Evolutionary conservation across 2,113 vertebrate species (phyloP).

Genomic region (Hemiprocne comata): DNA sequence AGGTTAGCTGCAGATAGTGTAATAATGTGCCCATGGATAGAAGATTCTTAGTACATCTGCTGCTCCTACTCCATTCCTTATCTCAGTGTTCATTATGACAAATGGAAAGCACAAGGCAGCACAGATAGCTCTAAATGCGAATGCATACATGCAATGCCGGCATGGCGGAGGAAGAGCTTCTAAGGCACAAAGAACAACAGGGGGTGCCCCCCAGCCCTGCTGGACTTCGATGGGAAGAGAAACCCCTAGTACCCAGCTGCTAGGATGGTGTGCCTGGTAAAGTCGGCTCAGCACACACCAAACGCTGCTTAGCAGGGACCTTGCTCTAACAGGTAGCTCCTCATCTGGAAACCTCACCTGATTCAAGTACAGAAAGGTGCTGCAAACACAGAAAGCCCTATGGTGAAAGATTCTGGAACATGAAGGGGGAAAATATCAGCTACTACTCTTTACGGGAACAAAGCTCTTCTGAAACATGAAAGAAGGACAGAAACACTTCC

Average conservation of each 20-base stretch:
- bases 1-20: conserved; percentile 23
- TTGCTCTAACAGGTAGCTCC: neutral
- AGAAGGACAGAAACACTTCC: neutral
- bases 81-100: neutral
- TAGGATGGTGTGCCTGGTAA: rapidly evolving
- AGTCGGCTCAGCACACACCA: neutral
- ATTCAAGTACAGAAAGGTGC: neutral
- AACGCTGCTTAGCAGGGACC: rapidly evolving
- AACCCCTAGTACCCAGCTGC: rapidly evolving
- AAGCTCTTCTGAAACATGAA: neutral
- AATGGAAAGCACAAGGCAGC: neutral
- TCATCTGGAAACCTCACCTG: neutral
- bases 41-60: conserved; percentile 12
- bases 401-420: neutral
- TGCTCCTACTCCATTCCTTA: conserved; percentile 1
- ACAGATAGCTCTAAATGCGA: neutral
- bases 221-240: neutral
- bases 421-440: no score
- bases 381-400: neutral
- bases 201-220: neutral
- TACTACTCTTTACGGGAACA: rapidly evolving
- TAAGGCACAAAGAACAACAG: neutral
- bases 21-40: neutral
- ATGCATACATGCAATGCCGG: neutral
- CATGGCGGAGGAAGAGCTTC: neutral